Base-by-base conservation (phyloP, 2,888 invertebrate species). In the Hemicrepidius hirtus region DNA sequence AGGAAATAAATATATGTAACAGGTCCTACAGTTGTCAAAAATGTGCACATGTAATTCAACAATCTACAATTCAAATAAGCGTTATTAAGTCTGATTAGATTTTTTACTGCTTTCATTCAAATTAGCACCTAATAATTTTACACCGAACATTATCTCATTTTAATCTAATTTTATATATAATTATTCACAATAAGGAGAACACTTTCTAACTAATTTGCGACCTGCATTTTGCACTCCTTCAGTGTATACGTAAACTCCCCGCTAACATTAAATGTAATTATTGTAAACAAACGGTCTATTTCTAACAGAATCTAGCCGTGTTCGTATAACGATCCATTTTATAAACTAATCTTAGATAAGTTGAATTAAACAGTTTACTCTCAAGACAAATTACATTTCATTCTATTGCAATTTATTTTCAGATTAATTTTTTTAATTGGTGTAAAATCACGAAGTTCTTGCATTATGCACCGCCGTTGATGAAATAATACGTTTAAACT, bases 151-250 rank as follows among this genome's bases (percentile, higher is more conserved):
- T 60, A 41, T 59, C 59, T 59, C 40, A 40, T 21, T 60, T 41
- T 60, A 24, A 13, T 60, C 60, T 60, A 28, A 60, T 60, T 60
- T 60, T 44, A 24, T 44, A 41, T 21, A 37, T 60, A 44, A 40
- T 60, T 68, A 68, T 68, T 16, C 40, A 68, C 46, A 70, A 70
- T 70, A 70, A 70, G 49, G 63, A 44, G 59, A 70, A 55, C 69
- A 70, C 69, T 70, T 70, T 70, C 69, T 70, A 70, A 70, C 65
- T 53, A 65, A 65, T 53, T 65, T 50, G 50, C 65, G 20, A 24
- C 24, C 65, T 28, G 50, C 65, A 57, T 20, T 24, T 50, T 13
- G 53, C 24, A 55, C 41, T 65, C 41, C 50, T 49, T 50, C 32
- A 49, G 32, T 35, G 49, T 35, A n/a, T n/a, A 63, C 9, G 12